Percentiles rank a stretch among this genome's conserved stretches.
These are phyloP conservation scores for Tragopan temminckii DNA, from an alignment of 2,797 vertebrate genomes.

Conservation along the genomic window DNA sequence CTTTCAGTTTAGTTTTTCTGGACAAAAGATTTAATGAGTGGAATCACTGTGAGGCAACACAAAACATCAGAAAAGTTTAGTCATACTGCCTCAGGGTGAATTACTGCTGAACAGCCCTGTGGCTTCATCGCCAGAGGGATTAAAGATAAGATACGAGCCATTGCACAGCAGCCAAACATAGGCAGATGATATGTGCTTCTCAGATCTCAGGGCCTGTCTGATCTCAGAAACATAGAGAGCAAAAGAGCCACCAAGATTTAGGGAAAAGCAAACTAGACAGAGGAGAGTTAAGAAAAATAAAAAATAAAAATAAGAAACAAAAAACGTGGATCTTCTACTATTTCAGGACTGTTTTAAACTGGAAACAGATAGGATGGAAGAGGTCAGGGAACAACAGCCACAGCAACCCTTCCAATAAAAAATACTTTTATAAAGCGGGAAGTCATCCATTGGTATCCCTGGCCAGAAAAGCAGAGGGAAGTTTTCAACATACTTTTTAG, in stretches of 20 bases:
- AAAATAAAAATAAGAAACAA: background rate
- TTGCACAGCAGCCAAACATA: background rate
- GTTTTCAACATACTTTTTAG: background rate
- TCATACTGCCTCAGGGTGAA: background rate
- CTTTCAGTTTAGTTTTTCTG: background rate
- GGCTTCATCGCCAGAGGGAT: background rate
- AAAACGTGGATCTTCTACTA: background rate
- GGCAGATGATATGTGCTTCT: background rate
- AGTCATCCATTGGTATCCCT: background rate
- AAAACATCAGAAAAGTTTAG: conserved; percentile 3
- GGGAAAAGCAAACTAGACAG: background rate
- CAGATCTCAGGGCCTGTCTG: background rate
- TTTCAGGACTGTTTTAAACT: background rate
- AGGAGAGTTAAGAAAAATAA: background rate
- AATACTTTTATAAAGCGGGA: background rate
- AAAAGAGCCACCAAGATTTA: background rate
- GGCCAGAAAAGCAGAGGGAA: background rate
- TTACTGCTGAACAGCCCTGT: background rate
- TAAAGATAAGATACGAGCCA: background rate
- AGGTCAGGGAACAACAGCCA: background rate
- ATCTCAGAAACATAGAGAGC: background rate
- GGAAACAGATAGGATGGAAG: background rate
- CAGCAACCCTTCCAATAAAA: background rate
- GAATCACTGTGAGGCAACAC: background rate
- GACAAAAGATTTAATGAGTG: conserved; percentile 15